These are phyloP conservation scores for Dorcus hopei DNA, from an alignment of 2,888 invertebrate species.

Conservation along the genomic window DNA sequence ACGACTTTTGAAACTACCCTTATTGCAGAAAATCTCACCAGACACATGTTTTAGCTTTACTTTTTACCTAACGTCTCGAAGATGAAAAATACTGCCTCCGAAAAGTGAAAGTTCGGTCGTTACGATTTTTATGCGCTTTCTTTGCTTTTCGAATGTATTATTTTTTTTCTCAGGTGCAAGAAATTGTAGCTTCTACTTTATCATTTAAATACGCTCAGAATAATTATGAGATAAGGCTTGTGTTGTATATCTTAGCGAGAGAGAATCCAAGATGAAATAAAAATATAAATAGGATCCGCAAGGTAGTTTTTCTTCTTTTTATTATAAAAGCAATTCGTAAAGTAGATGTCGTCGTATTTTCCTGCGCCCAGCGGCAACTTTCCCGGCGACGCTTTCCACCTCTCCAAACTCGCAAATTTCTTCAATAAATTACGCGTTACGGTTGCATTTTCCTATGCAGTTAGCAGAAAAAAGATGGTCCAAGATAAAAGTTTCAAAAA, in stretches of 20 bases:
- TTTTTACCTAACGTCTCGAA: conserved; percentile 2
- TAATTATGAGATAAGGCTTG: no score
- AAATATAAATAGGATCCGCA: conserved; percentile 34
- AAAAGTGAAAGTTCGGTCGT: background rate
- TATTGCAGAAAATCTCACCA: conserved; percentile 30
- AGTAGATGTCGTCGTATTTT: conserved; percentile 40
- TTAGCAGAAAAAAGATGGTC: conserved; percentile 21
- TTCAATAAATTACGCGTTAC: conserved; percentile 39
- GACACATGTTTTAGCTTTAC: conserved; percentile 16
- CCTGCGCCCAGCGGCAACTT: conserved; percentile 31
- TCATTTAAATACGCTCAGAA: no score
- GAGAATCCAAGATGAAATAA: conserved; percentile 24
- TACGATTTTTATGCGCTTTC: background rate
- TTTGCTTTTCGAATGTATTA: background rate
- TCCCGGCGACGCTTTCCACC: conserved; percentile 31
- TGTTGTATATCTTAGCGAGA: no score
- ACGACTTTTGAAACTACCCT: conserved; percentile 43
- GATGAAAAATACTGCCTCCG: background rate
- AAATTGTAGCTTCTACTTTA: no score
- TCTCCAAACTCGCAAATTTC: conserved; percentile 39
- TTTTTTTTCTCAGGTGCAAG: no score
- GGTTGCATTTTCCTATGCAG: conserved; percentile 42
- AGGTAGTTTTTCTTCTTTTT: conserved; percentile 29
- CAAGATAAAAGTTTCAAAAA: conserved; percentile 12
- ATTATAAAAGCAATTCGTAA: conserved; percentile 37